A percentile compares a stretch with the other conserved stretches of the same genome.
Evolutionary conservation across 2,888 invertebrate genomes (phyloP).

Genomic region (Acanthosepion pharaonis): DNA sequence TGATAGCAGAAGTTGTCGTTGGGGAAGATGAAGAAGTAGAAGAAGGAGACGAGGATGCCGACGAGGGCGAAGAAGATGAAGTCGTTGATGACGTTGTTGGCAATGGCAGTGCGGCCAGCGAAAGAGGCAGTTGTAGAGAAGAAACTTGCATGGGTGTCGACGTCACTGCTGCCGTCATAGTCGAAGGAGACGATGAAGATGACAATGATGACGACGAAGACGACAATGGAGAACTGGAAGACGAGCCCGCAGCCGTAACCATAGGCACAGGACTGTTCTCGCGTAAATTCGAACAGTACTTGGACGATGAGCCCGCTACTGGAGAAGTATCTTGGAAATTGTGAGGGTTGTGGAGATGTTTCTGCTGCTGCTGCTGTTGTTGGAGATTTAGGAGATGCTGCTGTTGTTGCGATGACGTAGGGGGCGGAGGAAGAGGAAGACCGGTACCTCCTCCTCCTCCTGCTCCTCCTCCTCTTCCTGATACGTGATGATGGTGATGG

Average conservation of each 20-base stretch:
- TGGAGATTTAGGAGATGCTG: background rate
- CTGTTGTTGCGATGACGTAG: conserved; percentile 33
- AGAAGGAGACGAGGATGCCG: conserved; percentile 55
- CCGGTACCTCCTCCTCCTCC: background rate
- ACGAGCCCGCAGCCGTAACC: conserved; percentile 16
- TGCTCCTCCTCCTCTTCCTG: background rate
- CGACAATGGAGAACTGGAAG: background rate
- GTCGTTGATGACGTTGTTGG: conserved; percentile 55
- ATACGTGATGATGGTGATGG: background rate
- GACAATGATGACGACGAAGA: conserved; percentile 22
- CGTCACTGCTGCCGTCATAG: background rate
- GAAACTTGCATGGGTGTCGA: background rate
- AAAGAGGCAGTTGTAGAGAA: conserved; percentile 25
- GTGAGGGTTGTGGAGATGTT: conserved; percentile 1
- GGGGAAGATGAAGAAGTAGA: conserved; percentile 55
- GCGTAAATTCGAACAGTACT: background rate
- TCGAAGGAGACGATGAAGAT: conserved; percentile 18
- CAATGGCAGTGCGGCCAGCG: conserved; percentile 50
- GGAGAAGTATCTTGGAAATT: conserved; percentile 15
- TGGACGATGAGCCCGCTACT: background rate
- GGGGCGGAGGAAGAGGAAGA: background rate
- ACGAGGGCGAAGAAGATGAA: conserved; percentile 51
- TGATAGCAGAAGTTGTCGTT: conserved; percentile 50
- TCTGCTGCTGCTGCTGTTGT: background rate
- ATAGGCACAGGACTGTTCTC: conserved; percentile 33